Percentiles rank a stretch among this genome's conserved stretches.
These are phyloP conservation scores for Theristicus caerulescens DNA, from an alignment of 2,113 vertebrate genomes.

Conservation along the genomic window DNA sequence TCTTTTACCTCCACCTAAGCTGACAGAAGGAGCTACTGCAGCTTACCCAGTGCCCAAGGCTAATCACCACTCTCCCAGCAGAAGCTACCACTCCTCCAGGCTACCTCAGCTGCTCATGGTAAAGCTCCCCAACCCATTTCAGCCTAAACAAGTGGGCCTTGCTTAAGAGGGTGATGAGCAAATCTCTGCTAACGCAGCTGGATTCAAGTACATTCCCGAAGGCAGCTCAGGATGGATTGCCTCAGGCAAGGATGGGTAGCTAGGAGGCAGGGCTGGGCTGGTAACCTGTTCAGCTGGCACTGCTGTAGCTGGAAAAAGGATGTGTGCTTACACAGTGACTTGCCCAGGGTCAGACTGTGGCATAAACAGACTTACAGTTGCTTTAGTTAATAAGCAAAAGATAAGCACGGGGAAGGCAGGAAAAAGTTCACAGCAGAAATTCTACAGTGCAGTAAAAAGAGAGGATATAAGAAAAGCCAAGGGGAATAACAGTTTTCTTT, in stretches of 20 bases:
- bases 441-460: neutral
- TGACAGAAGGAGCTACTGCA: neutral
- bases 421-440: neutral
- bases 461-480: neutral
- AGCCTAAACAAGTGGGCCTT: neutral
- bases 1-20: neutral
- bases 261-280: neutral
- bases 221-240: neutral
- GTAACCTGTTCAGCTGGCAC: neutral
- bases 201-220: neutral
- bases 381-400: constrained; percentile 7
- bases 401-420: neutral
- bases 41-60: fast-evolving
- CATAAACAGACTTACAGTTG: neutral
- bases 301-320: neutral
- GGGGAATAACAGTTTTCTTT: neutral
- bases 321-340: neutral
- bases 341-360: neutral
- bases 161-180: neutral
- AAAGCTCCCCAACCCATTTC: neutral
- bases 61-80: neutral
- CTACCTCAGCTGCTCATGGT: neutral
- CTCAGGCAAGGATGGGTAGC: neutral
- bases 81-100: neutral
- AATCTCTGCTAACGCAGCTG: neutral